Conservation (phyloP, 1,140 invertebrate genomes). For the Heliothis virescens region DNA sequence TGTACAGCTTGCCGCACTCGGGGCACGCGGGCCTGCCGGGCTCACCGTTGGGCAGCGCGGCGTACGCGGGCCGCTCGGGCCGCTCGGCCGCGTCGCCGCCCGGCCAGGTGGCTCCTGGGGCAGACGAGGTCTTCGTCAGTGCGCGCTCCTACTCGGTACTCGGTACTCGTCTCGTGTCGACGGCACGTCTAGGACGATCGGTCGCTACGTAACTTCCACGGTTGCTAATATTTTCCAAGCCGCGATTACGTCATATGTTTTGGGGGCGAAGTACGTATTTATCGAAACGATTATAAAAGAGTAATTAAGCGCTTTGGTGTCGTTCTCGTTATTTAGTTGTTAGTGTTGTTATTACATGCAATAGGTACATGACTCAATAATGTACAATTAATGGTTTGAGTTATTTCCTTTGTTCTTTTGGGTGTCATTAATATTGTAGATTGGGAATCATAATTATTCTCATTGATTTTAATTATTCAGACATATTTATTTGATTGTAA, state of each 20-base stretch:
- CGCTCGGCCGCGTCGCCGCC: constrained; percentile 60
- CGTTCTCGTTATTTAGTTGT: constrained; percentile 73
- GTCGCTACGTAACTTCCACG: constrained; percentile 47
- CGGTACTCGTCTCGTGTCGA: constrained; percentile 44
- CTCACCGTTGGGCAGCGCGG: constrained; percentile 66
- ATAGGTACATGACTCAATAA: constrained; percentile 74
- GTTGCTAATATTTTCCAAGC: constrained; percentile 49
- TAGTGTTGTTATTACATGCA: constrained; percentile 75
- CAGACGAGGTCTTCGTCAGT: constrained; percentile 80
- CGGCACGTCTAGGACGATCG: constrained; percentile 33
- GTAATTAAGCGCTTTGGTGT: constrained; percentile 65
- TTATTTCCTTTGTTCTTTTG: constrained; percentile 55
- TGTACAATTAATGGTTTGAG: constrained; percentile 74
- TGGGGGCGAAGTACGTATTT: constrained; percentile 49
- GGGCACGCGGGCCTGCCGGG: constrained; percentile 88
- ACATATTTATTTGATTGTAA: constrained; percentile 47
- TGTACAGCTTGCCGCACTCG: constrained; percentile 90
- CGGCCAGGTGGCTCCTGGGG: constrained; percentile 78
- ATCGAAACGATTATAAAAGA: constrained; percentile 48
- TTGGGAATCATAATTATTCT: constrained; percentile 61
- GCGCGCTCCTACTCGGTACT: constrained; percentile 61
- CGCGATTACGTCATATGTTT: constrained; percentile 56
- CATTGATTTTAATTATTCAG: constrained; percentile 66
- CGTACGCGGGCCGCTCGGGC: constrained; percentile 52
- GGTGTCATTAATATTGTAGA: constrained; percentile 61